A percentile compares a stretch with the other conserved stretches of the same genome.
Conservation (phyloP, 2,797 vertebrate genomes). For the Pangasius krempfi region DNA sequence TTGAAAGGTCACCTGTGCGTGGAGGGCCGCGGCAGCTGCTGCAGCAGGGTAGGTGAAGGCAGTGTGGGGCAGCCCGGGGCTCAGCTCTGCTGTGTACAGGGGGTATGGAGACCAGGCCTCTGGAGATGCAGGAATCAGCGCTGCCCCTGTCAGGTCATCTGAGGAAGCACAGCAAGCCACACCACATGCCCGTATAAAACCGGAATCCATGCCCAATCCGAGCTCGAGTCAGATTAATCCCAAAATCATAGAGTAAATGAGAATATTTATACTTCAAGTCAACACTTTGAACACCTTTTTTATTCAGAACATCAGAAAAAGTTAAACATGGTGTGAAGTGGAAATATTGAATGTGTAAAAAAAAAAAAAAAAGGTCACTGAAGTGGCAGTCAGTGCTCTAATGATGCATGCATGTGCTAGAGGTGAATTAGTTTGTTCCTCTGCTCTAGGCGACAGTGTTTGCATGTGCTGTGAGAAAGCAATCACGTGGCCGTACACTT, state of each 20-base stretch:
- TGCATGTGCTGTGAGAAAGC: slow-evolving; percentile 65
- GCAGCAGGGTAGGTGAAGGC: slow-evolving; percentile 94
- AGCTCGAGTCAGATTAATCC: not conserved
- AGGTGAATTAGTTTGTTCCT: slow-evolving; percentile 76
- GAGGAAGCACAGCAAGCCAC: slow-evolving; percentile 49
- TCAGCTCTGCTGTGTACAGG: slow-evolving; percentile 93
- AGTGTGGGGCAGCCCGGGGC: slow-evolving; percentile 92
- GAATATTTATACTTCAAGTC: not conserved
- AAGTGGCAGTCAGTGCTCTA: slow-evolving; percentile 37
- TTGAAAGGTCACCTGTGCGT: slow-evolving; percentile 88
- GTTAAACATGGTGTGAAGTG: slow-evolving; percentile 3
- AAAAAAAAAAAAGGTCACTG: too few species aligned
- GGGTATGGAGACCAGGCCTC: slow-evolving; percentile 97
- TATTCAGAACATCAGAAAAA: slow-evolving; percentile 33
- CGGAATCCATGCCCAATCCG: not conserved
- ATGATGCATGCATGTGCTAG: slow-evolving; percentile 79
- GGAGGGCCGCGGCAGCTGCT: slow-evolving; percentile 89
- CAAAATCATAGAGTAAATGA: not conserved
- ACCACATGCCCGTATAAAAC: not conserved
- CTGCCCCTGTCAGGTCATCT: slow-evolving; percentile 97
- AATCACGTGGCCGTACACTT: slow-evolving; percentile 83
- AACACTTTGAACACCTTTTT: not conserved
- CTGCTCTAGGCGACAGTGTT: slow-evolving; percentile 45
- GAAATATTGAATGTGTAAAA: slow-evolving; percentile 20
- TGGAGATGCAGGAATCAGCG: slow-evolving; percentile 93